These are phyloP conservation scores for Sander vitreus DNA, from an alignment of 2,113 vertebrate genomes.

Conservation along the genomic window DNA sequence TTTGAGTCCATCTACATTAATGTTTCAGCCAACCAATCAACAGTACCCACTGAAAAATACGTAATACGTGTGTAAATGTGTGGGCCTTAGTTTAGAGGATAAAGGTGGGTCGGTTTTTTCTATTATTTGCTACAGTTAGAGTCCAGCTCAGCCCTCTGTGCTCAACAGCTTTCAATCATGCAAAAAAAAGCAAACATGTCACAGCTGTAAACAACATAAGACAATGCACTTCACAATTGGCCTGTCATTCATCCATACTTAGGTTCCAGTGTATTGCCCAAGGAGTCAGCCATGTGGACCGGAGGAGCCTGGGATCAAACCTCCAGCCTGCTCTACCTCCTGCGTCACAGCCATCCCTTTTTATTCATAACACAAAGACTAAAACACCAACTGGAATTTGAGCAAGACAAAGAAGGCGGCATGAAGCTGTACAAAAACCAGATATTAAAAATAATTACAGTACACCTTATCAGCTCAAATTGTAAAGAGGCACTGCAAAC, in stretches of 20 bases:
- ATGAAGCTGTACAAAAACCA: not conserved
- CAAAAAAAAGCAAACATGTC: not conserved
- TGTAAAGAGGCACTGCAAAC: not conserved
- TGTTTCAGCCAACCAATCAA: not conserved
- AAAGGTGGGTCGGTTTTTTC: not conserved
- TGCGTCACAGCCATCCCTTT: not conserved
- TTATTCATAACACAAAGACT: not conserved
- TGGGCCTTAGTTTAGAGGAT: not conserved
- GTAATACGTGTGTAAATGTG: not conserved
- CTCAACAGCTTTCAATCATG: not conserved
- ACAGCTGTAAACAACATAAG: not conserved
- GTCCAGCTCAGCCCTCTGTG: not conserved
- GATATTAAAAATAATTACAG: not conserved
- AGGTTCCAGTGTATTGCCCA: not conserved
- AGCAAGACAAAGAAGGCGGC: not conserved
- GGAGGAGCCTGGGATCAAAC: not conserved
- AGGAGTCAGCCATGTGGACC: not conserved
- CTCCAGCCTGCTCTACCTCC: not conserved
- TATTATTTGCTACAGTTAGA: not conserved
- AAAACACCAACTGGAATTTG: no score
- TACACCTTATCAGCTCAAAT: not conserved
- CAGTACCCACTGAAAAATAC: not conserved
- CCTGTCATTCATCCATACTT: not conserved
- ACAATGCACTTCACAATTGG: no score
- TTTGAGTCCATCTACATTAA: not conserved